Base-by-base conservation (phyloP, 2,797 vertebrate genomes). In the Buphagus erythrorhynchus region DNA sequence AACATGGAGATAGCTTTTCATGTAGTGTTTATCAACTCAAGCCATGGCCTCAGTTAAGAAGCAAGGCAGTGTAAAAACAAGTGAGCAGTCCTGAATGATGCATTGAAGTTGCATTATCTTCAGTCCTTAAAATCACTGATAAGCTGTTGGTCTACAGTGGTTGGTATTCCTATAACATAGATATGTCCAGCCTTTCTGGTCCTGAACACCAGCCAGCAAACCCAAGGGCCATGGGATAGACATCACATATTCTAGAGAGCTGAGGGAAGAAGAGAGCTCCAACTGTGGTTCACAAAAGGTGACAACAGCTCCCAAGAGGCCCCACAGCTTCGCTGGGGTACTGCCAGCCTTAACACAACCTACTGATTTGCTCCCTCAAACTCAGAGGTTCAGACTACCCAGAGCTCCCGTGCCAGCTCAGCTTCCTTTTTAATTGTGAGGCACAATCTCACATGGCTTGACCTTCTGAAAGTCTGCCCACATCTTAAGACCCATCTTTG, bases 291-390 rank as follows among this genome's bases (percentile, higher is more conserved):
- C 59, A 68, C 22, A 67, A 52, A 79, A 83, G 18, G 29, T 14
- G 11, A 26, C 16, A 84, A 38, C 14, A 63, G 10, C 5, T 61
- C n/a, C 36, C 35, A 67, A 43, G 18, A 9, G 2, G 9, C 71
- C 9, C 16, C 21, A 33, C 13, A 21, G 11, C 26, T 77, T 29
- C 42, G 59, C 10, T 2, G 2, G 5, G 3, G 1, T 11, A 13
- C 31, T 81, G 9, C 15, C 26, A 38, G 16, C 36, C 29, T 86
- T n/a, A 52, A 8, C 20, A 57, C 49, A 71, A 18, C 18, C 52
- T 48, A 43, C 18, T 40, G 40, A 38, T 71, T 36, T 67, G 3
- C 12, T 75, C 35, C 14, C 25, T 38, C 28, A 66, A 20, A 69
- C 13, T 13, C 48, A 75, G 52, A 35, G 10, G 43, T 46, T 36